These are phyloP conservation scores for Bothrops jararaca DNA, from an alignment of 2,113 vertebrate species.

Conservation along the genomic window DNA sequence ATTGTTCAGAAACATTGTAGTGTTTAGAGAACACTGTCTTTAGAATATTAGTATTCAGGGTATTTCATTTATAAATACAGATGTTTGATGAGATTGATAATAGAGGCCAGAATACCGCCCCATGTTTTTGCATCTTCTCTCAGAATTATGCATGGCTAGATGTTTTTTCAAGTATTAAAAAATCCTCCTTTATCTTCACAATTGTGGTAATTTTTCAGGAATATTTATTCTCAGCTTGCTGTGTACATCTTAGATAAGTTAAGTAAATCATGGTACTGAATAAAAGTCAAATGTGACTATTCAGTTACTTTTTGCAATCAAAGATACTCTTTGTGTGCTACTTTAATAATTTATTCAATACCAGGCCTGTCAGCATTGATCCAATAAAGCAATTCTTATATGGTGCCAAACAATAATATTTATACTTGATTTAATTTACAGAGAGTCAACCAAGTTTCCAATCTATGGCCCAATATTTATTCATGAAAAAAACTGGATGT, in stretches of 20 bases:
- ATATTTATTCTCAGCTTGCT: not conserved
- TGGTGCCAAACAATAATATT: not conserved
- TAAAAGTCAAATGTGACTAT: not conserved
- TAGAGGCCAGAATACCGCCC: not conserved
- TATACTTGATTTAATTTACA: constrained; percentile 46
- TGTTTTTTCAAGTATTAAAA: not conserved
- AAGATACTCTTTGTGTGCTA: constrained; percentile 27
- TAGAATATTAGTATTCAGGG: not conserved
- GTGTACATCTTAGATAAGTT: not conserved
- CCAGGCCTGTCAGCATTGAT: not conserved
- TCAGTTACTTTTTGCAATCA: not conserved
- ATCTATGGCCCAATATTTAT: not conserved
- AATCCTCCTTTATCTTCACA: not conserved
- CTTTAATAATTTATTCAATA: constrained; percentile 60
- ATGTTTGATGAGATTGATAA: not conserved
- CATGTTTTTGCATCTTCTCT: not conserved
- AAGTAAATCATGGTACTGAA: not conserved
- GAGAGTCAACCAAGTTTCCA: constrained; percentile 33
- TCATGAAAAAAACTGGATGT: constrained; percentile 1
- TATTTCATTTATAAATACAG: not conserved
- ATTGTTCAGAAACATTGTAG: not conserved
- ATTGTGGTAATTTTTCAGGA: not conserved
- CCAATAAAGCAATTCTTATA: constrained; percentile 35
- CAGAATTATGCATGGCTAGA: not conserved
- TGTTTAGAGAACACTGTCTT: not conserved